A percentile compares a stretch with the other conserved stretches of the same genome.
These are phyloP conservation scores for Monochamus alternatus DNA, from an alignment of 2,888 invertebrate species.

Conservation along the genomic window DNA sequence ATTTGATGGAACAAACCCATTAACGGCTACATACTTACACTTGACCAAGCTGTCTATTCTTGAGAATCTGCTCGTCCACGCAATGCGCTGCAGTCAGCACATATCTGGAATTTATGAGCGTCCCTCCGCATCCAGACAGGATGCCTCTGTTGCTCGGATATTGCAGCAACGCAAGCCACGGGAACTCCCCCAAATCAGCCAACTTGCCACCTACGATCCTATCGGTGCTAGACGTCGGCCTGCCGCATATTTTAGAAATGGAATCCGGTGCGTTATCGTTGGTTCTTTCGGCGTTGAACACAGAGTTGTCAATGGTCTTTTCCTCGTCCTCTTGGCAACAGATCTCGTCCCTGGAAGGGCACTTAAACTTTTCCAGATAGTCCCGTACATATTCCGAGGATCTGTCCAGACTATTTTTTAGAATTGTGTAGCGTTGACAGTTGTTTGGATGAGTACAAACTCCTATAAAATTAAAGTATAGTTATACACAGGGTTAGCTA, in stretches of 20 bases:
- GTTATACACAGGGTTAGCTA: not conserved
- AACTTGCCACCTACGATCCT: conserved; percentile 77
- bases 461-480: conserved; percentile 5
- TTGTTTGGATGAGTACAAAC: not conserved
- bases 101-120: conserved; percentile 63
- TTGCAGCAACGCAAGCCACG: conserved; percentile 64
- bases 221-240: conserved; percentile 73
- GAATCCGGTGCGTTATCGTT: conserved; percentile 6
- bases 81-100: conserved; percentile 70
- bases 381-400: conserved; percentile 2
- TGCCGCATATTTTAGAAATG: conserved; percentile 70
- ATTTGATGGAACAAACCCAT: too few relatives aligned
- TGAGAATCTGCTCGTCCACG: conserved; percentile 56
- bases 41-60: conserved; percentile 51
- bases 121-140: conserved; percentile 65
- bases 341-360: not conserved
- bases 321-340: conserved; percentile 22
- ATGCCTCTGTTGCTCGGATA: conserved; percentile 44
- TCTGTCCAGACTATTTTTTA: conserved; percentile 25
- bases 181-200: conserved; percentile 70
- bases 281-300: conserved; percentile 4
- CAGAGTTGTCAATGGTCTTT: conserved; percentile 11
- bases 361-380: conserved; percentile 26
- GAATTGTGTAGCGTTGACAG: conserved; percentile 15
- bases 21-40: conserved; percentile 53